phyloP scores from a whole-genome alignment of 1,140 invertebrate genomes.

The Anastrepha obliqua region DNA sequence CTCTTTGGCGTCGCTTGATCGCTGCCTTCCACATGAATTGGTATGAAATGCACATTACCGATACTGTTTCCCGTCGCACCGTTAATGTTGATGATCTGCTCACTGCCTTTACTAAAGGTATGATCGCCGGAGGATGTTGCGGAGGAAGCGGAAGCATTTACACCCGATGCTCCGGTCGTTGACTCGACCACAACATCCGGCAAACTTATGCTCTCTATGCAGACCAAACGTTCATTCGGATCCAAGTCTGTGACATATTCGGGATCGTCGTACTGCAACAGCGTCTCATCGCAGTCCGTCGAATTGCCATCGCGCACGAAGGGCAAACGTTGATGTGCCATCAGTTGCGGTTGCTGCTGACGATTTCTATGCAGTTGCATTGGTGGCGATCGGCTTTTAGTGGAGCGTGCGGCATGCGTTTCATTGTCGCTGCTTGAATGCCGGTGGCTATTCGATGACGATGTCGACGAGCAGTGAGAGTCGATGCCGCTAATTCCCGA shows the following conservation, averaged over 20 bases:
- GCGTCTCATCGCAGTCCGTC: conserved; percentile 67
- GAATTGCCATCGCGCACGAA: conserved; percentile 69
- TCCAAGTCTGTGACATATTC: conserved; percentile 59
- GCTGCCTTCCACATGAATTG: conserved; percentile 71
- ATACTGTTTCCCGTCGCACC: conserved; percentile 65
- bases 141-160: conserved; percentile 47
- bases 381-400: conserved; percentile 10
- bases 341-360: conserved; percentile 58
- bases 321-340: conserved; percentile 59
- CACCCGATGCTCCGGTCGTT: conserved; percentile 60
- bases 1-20: conserved; percentile 59
- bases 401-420: conserved; percentile 38
- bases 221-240: conserved; percentile 67
- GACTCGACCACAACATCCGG: conserved; percentile 73
- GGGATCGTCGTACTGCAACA: conserved; percentile 72
- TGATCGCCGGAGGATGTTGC: conserved; percentile 46
- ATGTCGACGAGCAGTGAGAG: conserved; percentile 53
- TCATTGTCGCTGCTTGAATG: conserved; percentile 23
- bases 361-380: conserved; percentile 49
- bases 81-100: conserved; percentile 58
- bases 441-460: conserved; percentile 51
- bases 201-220: conserved; percentile 73
- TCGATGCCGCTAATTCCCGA: conserved; percentile 66
- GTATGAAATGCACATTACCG: conserved; percentile 72
- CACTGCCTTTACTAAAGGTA: conserved; percentile 61